Base-by-base conservation (phyloP, 2,888 invertebrate species). In the Ditylenchus weischeri region DNA sequence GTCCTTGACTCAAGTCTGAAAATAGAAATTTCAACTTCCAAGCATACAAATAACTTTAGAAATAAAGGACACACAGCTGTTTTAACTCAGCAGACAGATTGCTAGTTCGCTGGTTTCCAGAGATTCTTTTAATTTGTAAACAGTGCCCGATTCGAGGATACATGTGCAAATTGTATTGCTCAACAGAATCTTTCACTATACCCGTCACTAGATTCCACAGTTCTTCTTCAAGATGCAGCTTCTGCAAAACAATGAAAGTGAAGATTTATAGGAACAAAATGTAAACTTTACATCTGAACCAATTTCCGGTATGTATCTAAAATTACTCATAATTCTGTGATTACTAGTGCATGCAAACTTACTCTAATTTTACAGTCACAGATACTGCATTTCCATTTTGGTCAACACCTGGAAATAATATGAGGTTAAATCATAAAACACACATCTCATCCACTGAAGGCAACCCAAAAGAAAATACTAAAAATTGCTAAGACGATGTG, bases 211-310 rank as follows among this genome's bases (percentile, higher is more conserved):
- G 47, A 29, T 69, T 69, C 62, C 70, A 70, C 13, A 69, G 21
- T 19, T 35, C 43, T 38, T 69, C 69, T 36, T 69, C 69, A 47
- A 49, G 57, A 48, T 35, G 43, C 38, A 72, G 19, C 18, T 58
- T 69, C 67, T 67, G 18, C 21, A 67, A 48, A 23, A 29, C 49
- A 43, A 3, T 13, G n/a, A 47, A 7, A 47, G 10, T 23, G 29
- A 43, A 43, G 2, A n/a, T 47, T n/a, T 50, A 36, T 15, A 59
- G 35, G 23, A 57, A 19, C 19, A 59, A 38, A n/a, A 6, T 21
- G 23, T 13, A 35, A 48, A 69, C 64, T 19, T 47, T 19, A 70
- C 71, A 47, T 72, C 74, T 15, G 74, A 65, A n/a, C 72, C 72
- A 8, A 71, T 50, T n/a, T 69, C 51, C 36, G 72, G 74, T 19